Evolutionary conservation across 2,113 vertebrate species (phyloP).

Genomic region (Sterrhoptilus dennistouni): DNA sequence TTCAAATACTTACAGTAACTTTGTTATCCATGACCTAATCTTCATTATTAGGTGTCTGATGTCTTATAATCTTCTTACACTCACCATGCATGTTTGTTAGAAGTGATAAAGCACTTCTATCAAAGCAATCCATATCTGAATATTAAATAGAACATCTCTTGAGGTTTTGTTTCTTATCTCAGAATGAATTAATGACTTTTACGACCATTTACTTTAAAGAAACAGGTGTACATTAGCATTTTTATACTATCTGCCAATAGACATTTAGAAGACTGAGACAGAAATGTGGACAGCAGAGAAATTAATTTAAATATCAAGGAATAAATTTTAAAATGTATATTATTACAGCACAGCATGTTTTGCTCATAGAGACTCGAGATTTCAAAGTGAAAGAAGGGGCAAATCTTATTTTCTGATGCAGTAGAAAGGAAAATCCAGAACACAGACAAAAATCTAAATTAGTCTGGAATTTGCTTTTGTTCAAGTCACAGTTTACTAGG

Average conservation of each 20-base stretch:
- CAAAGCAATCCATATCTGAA: slow-evolving; percentile 14
- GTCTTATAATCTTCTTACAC: background rate
- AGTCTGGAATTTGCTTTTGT: background rate
- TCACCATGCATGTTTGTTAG: background rate
- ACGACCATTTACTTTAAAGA: background rate
- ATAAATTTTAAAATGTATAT: background rate
- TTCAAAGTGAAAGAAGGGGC: background rate
- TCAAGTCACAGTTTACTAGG: fast-evolving
- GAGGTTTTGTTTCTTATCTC: slow-evolving; percentile 1
- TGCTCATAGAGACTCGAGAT: background rate
- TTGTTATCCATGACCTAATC: background rate
- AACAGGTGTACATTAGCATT: background rate
- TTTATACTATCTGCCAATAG: background rate
- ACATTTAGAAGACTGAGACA: background rate
- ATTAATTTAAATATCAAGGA: background rate
- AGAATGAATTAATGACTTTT: background rate
- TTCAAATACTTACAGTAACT: background rate
- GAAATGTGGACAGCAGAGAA: background rate
- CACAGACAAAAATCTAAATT: background rate
- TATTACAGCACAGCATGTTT: background rate
- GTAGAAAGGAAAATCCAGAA: background rate
- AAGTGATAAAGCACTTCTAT: background rate
- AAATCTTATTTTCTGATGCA: background rate
- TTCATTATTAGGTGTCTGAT: background rate
- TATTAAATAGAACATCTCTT: slow-evolving; percentile 2